phyloP scores from a whole-genome alignment of 2,888 invertebrate species.

The Poecilus cupreus region DNA sequence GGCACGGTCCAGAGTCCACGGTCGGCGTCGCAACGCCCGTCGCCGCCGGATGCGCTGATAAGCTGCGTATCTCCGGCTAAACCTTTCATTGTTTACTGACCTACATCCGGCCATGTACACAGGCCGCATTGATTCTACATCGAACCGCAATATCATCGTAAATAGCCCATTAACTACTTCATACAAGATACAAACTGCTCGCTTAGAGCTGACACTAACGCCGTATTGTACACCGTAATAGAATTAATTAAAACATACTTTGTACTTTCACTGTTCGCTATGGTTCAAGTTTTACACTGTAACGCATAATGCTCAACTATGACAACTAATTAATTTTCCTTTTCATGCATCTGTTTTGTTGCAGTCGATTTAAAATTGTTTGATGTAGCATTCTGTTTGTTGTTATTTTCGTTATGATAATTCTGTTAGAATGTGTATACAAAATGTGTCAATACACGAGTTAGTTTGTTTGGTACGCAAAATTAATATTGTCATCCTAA shows the following conservation, averaged over 20 bases:
- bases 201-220: too few species aligned
- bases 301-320: too few species aligned
- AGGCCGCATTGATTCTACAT: conserved; percentile 16
- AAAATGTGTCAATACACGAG: not conserved
- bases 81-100: not conserved
- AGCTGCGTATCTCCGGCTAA: not conserved
- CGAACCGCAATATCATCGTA: conserved; percentile 6
- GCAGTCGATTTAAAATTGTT: not conserved
- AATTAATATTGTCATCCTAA: conserved; percentile 15
- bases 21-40: not conserved
- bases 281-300: too few species aligned
- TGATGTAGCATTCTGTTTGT: not conserved
- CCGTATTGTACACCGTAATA: too few species aligned
- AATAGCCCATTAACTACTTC: conserved; percentile 10
- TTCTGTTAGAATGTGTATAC: not conserved
- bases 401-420: not conserved
- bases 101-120: not conserved
- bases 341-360: not conserved
- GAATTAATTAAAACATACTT: too few species aligned
- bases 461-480: conserved; percentile 5
- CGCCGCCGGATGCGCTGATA: not conserved
- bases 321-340: not conserved
- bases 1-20: too few species aligned
- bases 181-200: not conserved
- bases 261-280: too few species aligned